Evolutionary conservation across 2,888 invertebrate species (phyloP), one percentile per base, ranked within the genome.

Genomic region (Dyspetes luteomarginatus): DNA sequence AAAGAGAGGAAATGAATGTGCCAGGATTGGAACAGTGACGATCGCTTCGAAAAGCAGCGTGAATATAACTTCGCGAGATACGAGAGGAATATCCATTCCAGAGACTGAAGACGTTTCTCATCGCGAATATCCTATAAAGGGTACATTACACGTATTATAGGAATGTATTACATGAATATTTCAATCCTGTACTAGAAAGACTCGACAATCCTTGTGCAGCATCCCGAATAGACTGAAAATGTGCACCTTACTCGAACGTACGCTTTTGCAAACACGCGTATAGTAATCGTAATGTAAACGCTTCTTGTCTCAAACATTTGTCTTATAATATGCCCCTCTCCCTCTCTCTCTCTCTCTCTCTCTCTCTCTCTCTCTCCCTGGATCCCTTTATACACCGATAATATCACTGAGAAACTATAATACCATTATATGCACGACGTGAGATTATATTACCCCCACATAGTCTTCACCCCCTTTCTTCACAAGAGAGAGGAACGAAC

Each of bases 361-460:
- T 30, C 30, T 30, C 30, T 36, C 71, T 55, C 45, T 77, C 55
- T 55, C 55, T n/a, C 48, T 4, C 24, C 9, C 48, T 22, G 30
- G 50, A 28, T 65, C 65, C 48, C 58, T 78, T 81, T 74, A 74
- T 74, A 69, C 81, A 81, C 81, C 81, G 81, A 78, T 78, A 60
- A 65, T 78, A 81, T 81, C 81, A 69, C 45, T 72, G 60, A 43
- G 72, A 76, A 82, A 75, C 82, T 72, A 55, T 81, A 81, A 78
- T 78, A 58, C 74, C 69, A 81, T 74, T 81, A 81, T 81, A 81
- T 82, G 72, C 79, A 62, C 75, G 55, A 71, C 60, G 55, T 12
- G 67, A 79, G 75, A 79, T 76, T 75, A 75, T 67, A 78, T 75
- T 73, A 80, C 62, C 5, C 36, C 28, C 24, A 4, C 0, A 9